phyloP scores from a whole-genome alignment of 2,113 vertebrate species.

The Rattus rattus region DNA sequence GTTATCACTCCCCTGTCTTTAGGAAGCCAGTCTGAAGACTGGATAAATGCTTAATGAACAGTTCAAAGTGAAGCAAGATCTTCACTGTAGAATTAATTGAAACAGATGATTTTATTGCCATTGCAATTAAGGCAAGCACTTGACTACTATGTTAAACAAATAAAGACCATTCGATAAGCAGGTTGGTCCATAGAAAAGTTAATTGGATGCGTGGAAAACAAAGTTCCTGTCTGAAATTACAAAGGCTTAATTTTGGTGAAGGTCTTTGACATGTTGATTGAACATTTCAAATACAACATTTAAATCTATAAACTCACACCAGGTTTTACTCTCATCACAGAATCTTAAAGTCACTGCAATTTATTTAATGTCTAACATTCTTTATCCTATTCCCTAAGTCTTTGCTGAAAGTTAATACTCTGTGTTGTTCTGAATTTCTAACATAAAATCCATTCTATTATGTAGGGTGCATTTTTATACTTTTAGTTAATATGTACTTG shows the following conservation, averaged over 20 bases:
- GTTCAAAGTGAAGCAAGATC: conserved; percentile 66
- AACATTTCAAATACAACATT: background rate
- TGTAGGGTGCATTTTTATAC: background rate
- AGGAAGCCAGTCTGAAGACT: conserved; percentile 62
- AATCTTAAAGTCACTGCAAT: background rate
- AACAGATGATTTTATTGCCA: conserved; percentile 65
- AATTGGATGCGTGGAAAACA: background rate
- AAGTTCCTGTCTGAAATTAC: background rate
- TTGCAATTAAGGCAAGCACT: conserved; percentile 76
- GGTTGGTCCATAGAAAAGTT: conserved; percentile 5
- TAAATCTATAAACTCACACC: background rate
- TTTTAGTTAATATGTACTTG: background rate
- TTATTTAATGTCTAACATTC: background rate
- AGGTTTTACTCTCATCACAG: background rate
- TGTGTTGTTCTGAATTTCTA: background rate
- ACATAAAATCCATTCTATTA: background rate
- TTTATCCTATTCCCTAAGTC: background rate
- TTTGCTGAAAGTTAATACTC: background rate
- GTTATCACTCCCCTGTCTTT: conserved; percentile 23
- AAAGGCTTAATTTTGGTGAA: background rate
- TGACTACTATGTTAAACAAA: conserved; percentile 56
- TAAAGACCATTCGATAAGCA: conserved; percentile 38
- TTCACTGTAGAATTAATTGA: conserved; percentile 72
- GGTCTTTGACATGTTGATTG: background rate
- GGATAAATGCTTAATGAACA: conserved; percentile 60